These are phyloP conservation scores for Brachionus plicatilis DNA, from an alignment of 1,140 invertebrate genomes.

Conservation along the genomic window DNA sequence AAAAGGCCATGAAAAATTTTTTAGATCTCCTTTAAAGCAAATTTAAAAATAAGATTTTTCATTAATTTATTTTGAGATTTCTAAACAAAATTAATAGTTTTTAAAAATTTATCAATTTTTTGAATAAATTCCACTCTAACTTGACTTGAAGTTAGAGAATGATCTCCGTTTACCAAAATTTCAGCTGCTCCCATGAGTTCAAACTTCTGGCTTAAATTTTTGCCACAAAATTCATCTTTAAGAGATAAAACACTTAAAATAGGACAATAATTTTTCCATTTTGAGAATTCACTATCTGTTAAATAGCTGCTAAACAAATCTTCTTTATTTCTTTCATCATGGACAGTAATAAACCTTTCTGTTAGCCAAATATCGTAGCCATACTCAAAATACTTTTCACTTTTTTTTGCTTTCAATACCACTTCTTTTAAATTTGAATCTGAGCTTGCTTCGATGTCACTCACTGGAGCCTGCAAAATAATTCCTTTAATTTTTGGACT, in stretches of 20 bases:
- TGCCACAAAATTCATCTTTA: background rate
- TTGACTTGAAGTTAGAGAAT: background rate
- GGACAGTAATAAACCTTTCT: background rate
- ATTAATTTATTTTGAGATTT: background rate
- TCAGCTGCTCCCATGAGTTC: background rate
- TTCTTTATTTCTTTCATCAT: background rate
- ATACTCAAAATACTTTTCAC: background rate
- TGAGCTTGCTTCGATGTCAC: background rate
- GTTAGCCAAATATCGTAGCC: background rate
- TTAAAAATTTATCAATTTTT: background rate
- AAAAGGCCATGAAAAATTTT: too few species aligned
- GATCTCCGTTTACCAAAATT: background rate
- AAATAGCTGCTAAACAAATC: background rate
- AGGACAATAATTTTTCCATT: background rate
- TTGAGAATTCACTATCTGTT: background rate
- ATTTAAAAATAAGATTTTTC: too few species aligned
- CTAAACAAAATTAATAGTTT: background rate
- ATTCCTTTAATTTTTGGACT: background rate
- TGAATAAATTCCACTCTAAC: background rate
- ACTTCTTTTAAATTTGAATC: background rate
- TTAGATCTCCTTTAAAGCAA: too few species aligned
- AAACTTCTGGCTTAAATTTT: background rate
- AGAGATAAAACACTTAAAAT: background rate
- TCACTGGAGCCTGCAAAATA: background rate
- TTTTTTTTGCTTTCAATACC: background rate